Percentiles rank a stretch among this genome's conserved stretches.
Conservation (phyloP, 2,113 vertebrate genomes). For the Taxidea taxus region DNA sequence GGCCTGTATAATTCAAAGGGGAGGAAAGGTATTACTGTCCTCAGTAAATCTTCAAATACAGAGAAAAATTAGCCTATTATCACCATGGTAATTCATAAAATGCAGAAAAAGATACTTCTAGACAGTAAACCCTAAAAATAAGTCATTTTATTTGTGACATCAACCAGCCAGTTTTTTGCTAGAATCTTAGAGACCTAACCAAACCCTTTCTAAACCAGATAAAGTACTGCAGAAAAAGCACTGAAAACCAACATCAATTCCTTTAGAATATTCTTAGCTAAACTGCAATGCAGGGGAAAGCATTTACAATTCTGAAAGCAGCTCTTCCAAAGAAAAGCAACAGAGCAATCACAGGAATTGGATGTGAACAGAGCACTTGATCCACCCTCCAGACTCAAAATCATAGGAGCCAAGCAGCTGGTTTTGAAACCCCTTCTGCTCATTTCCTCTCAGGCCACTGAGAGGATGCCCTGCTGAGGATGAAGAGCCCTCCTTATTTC, state of each 20-base stretch:
- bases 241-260: constrained; percentile 18
- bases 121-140: constrained; percentile 37
- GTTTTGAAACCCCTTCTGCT: not conserved
- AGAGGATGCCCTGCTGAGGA: not conserved
- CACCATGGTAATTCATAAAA: constrained; percentile 36
- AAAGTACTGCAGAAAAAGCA: not conserved
- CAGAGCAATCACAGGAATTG: not conserved
- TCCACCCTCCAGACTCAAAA: not conserved
- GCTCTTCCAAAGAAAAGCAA: constrained; percentile 32
- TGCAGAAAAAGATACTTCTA: not conserved
- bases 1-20: not conserved
- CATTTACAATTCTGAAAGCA: constrained; percentile 12
- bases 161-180: not conserved
- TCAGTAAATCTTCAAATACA: constrained; percentile 31
- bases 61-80: constrained; percentile 38
- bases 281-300: constrained; percentile 19
- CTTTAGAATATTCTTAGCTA: constrained; percentile 7
- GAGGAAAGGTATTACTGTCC: not conserved
- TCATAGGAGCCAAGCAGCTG: not conserved
- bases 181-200: constrained; percentile 32
- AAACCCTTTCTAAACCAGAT: constrained; percentile 30
- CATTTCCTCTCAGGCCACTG: not conserved
- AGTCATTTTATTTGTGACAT: not conserved
- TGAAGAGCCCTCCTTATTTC: not conserved
- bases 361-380: not conserved